These are phyloP conservation scores for Psilopsiagon aymara DNA, from an alignment of 2,113 vertebrate species.

Conservation along the genomic window DNA sequence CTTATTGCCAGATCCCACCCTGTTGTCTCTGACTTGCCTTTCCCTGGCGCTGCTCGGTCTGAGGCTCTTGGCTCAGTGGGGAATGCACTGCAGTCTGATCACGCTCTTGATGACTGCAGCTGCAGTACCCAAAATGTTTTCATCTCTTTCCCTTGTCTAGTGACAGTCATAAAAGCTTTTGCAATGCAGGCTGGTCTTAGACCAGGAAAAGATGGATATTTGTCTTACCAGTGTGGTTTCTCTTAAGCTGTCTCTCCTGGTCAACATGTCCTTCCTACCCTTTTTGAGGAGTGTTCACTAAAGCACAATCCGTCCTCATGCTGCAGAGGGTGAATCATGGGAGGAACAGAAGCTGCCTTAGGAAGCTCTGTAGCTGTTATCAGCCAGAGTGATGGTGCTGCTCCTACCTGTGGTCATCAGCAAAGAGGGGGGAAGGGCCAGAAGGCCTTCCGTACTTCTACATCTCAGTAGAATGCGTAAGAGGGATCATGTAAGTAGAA, in stretches of 20 bases:
- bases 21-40: neutral
- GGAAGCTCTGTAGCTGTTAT: neutral
- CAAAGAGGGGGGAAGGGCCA: neutral
- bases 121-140: neutral
- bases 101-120: neutral
- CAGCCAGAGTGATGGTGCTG: neutral
- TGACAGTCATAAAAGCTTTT: neutral
- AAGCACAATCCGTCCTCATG: neutral
- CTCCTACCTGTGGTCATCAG: neutral
- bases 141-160: neutral
- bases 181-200: neutral
- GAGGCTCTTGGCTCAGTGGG: fast-evolving
- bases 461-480: neutral
- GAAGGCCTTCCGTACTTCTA: neutral
- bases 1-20: neutral
- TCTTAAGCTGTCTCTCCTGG: neutral
- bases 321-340: fast-evolving
- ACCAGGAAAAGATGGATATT: neutral
- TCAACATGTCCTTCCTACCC: neutral
- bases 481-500: neutral
- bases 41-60: neutral
- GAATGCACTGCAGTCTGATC: neutral
- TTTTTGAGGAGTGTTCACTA: neutral
- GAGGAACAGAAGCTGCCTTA: neutral
- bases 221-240: neutral